Percentiles rank a stretch among this genome's conserved stretches.
These are phyloP conservation scores for Cyrtonyx montezumae DNA, from an alignment of 2,113 vertebrate species.

Conservation along the genomic window DNA sequence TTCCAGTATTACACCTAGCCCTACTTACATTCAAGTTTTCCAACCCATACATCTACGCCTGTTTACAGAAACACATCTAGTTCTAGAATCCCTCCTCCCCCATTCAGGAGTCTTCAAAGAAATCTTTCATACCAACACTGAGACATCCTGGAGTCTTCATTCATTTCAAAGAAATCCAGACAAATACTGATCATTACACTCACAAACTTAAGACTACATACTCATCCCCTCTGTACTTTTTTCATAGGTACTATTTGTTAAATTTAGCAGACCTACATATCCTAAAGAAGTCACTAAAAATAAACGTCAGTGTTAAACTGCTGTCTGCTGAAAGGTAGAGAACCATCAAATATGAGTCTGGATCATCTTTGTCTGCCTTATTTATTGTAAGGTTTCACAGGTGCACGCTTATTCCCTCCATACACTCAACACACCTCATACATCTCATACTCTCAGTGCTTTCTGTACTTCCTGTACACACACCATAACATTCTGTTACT, in stretches of 20 bases:
- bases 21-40: not conserved
- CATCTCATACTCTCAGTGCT: no score
- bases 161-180: not conserved
- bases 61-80: not conserved
- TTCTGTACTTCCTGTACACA: no score
- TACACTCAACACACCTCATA: not conserved
- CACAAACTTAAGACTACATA: not conserved
- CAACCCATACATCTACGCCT: not conserved
- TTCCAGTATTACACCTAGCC: not conserved
- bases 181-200: not conserved
- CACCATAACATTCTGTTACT: not conserved
- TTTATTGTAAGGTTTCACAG: no score
- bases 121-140: not conserved
- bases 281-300: not conserved
- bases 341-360: not conserved
- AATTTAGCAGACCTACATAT: not conserved
- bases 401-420: not conserved
- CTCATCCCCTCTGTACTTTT: not conserved
- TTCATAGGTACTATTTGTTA: not conserved
- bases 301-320: not conserved
- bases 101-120: not conserved
- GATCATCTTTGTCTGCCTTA: not conserved
- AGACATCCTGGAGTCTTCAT: not conserved
- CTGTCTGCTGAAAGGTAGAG: not conserved
- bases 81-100: not conserved